Conservation (phyloP, 2,888 invertebrate species). For the Eretmocerus hayati region DNA sequence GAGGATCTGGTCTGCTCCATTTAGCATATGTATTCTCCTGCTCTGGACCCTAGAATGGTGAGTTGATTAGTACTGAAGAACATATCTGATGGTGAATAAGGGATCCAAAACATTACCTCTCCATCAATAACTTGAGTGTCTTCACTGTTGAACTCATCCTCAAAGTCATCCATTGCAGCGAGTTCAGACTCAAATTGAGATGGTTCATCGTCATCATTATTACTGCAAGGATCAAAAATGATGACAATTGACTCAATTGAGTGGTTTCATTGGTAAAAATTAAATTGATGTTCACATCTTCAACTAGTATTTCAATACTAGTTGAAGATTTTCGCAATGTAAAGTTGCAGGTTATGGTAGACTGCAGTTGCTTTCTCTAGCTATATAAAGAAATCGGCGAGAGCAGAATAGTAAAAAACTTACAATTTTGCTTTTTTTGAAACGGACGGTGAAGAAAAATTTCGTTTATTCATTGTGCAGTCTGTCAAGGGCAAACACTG, state of each 20-base stretch:
- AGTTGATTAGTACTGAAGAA: constrained; percentile 1
- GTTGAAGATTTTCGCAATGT: background rate
- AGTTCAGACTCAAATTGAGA: constrained; percentile 64
- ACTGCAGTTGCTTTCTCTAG: background rate
- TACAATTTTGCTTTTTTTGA: constrained; percentile 12
- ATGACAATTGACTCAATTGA: too few species aligned
- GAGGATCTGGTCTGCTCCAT: constrained; percentile 72
- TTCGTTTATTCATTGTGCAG: constrained; percentile 16
- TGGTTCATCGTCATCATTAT: constrained; percentile 55
- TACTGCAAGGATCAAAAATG: too few species aligned
- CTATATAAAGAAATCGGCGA: background rate
- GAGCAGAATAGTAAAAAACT: background rate
- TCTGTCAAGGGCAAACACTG: too few species aligned
- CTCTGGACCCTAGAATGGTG: constrained; percentile 57
- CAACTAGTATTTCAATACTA: background rate
- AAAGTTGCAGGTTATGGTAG: constrained; percentile 12
- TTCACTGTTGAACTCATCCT: constrained; percentile 48
- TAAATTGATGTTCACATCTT: background rate
- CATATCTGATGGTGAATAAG: background rate
- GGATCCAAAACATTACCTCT: constrained; percentile 34
- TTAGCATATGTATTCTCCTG: constrained; percentile 59
- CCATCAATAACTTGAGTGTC: constrained; percentile 51
- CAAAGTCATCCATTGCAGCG: constrained; percentile 54
- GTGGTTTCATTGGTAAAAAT: too few species aligned
- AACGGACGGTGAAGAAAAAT: constrained; percentile 7